A percentile compares a stretch with the other conserved stretches of the same genome.
phyloP scores from a whole-genome alignment of 92 coral and sea anemone species.

The Galaxea fascicularis region DNA sequence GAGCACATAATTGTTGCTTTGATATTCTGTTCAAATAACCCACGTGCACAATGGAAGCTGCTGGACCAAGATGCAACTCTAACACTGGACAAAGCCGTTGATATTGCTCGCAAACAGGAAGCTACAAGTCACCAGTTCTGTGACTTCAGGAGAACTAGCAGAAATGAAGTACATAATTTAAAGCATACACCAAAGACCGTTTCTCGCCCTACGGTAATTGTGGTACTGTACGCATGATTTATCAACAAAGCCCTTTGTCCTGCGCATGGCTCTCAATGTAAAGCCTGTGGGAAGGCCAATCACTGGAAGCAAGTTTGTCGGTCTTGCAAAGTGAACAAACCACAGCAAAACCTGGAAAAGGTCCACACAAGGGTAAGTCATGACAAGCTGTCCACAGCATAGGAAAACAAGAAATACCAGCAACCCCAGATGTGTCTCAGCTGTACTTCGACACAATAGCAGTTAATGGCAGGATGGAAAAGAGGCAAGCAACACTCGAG shows the following conservation, averaged over 20 bases:
- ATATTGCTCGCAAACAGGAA: background rate
- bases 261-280: constrained; percentile 33
- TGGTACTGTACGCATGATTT: no score
- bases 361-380: background rate
- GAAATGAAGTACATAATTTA: no score
- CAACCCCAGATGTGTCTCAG: constrained; percentile 38
- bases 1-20: background rate
- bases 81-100: background rate
- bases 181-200: background rate
- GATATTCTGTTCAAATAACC: no score
- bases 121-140: background rate
- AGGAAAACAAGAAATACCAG: background rate
- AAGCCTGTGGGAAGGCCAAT: constrained; percentile 41
- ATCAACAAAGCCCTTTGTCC: background rate
- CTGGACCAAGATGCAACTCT: background rate
- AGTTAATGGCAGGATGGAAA: constrained; percentile 34
- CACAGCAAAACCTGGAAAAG: no score
- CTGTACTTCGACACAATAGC: constrained; percentile 58
- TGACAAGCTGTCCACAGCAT: background rate
- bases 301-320: constrained; percentile 50
- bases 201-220: no score
- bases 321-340: background rate
- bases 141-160: background rate
- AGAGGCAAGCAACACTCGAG: constrained; percentile 48
- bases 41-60: background rate